Base-by-base conservation (phyloP, 1,140 invertebrate genomes). In the Colletes latitarsis region DNA sequence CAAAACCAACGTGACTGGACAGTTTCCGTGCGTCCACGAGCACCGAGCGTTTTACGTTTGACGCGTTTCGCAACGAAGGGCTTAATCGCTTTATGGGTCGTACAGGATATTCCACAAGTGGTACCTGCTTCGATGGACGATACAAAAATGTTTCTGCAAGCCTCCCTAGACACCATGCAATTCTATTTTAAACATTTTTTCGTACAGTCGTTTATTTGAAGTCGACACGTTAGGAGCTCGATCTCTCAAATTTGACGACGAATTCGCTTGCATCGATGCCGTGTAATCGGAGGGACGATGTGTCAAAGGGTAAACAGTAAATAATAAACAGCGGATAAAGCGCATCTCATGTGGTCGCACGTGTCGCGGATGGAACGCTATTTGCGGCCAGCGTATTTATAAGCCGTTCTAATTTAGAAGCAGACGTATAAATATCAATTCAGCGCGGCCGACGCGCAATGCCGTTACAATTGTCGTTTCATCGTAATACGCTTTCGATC, bases 351-450 rank as follows among this genome's bases (percentile, higher is more conserved):
- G 74, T 68, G 74, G 64, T 57, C 39, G 64, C 66, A 77, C 66
- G 74, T 77, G 74, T 58, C 74, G 41, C 17, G 74, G 49, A 77
- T 69, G 64, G 19, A n/a, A 77, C 66, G 74, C 74, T 77, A 62
- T 78, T 73, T 82, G 76, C 70, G 81, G 68, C 69, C 15, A 57
- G 57, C n/a, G 52, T 76, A 81, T 84, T 85, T 77, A 72, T 75
- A 75, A 41, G 49, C 55, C 39, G 55, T 64, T 83, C 41, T 66
- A 70, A 62, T 83, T 58, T 49, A 21, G 64, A 41, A 57, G 57
- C 58, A 78, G 53, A 83, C 62, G 68, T 74, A 81, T 84, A 80
- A 84, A 84, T 85, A 81, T 84, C 83, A 84, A 85, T 84, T 85
- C 84, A 76, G 10, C 49, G 57, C 53, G 60, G 62, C 57, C 55